phyloP scores from a whole-genome alignment of 2,797 vertebrate genomes.

The Crocodylus rhombifer region DNA sequence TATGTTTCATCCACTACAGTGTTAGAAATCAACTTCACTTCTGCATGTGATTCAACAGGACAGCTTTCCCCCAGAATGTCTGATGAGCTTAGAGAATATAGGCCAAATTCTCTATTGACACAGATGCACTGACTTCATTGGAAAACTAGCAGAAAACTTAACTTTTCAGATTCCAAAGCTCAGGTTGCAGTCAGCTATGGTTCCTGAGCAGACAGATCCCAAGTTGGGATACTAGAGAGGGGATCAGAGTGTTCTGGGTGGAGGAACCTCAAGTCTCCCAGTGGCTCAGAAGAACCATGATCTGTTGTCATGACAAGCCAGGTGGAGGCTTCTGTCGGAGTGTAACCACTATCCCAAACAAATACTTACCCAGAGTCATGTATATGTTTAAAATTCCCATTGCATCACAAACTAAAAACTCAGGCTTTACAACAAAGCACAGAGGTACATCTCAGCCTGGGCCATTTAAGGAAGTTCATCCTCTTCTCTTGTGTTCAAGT shows the following conservation, averaged over 20 bases:
- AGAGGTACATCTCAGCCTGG: not conserved
- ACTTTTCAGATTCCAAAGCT: not conserved
- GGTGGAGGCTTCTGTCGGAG: not conserved
- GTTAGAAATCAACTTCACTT: not conserved
- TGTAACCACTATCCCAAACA: constrained; percentile 3
- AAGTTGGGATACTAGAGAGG: constrained; percentile 12
- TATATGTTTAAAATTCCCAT: constrained; percentile 57
- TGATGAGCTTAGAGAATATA: constrained; percentile 12
- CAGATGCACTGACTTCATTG: constrained; percentile 59
- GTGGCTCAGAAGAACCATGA: not conserved
- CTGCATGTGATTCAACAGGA: constrained; percentile 6
- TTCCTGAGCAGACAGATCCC: constrained; percentile 15
- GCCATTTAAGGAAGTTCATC: not conserved
- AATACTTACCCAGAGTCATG: constrained; percentile 50
- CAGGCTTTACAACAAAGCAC: constrained; percentile 54
- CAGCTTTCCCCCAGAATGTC: not conserved
- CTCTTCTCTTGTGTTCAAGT: not conserved
- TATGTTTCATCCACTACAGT: not conserved
- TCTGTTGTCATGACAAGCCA: constrained; percentile 40
- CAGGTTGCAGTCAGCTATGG: constrained; percentile 51
- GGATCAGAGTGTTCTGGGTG: not conserved
- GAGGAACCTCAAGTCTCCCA: constrained; percentile 11
- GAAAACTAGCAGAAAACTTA: constrained; percentile 55
- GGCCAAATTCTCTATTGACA: constrained; percentile 61
- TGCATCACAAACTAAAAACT: constrained; percentile 40